A percentile compares a stretch with the other conserved stretches of the same genome.
phyloP scores from a whole-genome alignment of 2,888 invertebrate genomes.

The Napeogenes inachia region DNA sequence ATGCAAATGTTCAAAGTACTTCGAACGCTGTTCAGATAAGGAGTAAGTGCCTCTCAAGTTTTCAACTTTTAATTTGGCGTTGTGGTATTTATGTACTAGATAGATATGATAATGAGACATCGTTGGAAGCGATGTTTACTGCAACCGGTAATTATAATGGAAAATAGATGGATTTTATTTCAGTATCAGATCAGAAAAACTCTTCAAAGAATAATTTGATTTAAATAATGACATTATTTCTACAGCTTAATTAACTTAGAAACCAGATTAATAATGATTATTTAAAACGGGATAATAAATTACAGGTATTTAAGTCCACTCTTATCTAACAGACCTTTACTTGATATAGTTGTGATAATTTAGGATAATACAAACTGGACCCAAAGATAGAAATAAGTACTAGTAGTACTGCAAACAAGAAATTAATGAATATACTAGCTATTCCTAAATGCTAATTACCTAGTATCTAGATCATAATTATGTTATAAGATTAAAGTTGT shows the following conservation, averaged over 20 bases:
- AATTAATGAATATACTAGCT: slow-evolving; percentile 6
- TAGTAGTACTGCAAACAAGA: slow-evolving; percentile 12
- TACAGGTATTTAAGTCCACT: background rate
- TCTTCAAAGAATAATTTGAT: no score
- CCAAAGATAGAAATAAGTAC: slow-evolving; percentile 17
- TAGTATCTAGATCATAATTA: no score
- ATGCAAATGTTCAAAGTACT: slow-evolving; percentile 42
- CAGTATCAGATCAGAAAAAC: background rate
- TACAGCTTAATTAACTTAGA: no score
- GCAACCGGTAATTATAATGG: background rate
- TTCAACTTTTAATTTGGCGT: slow-evolving; percentile 29
- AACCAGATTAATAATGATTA: no score
- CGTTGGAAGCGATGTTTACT: slow-evolving; percentile 9
- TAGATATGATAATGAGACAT: slow-evolving; percentile 21
- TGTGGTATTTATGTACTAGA: slow-evolving; percentile 20
- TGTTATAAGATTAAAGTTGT: no score
- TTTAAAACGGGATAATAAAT: no score
- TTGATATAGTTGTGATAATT: slow-evolving; percentile 23
- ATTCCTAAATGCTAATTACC: slow-evolving; percentile 4
- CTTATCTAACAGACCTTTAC: background rate
- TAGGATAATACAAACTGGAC: slow-evolving; percentile 23
- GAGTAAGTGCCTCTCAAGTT: slow-evolving; percentile 22
- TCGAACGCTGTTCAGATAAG: slow-evolving; percentile 29
- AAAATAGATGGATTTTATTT: background rate
- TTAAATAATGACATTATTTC: no score